Percentiles rank a stretch among this genome's conserved stretches.
Evolutionary conservation across 2,113 vertebrate species (phyloP).

Genomic region (Ceyx melanurus): DNA sequence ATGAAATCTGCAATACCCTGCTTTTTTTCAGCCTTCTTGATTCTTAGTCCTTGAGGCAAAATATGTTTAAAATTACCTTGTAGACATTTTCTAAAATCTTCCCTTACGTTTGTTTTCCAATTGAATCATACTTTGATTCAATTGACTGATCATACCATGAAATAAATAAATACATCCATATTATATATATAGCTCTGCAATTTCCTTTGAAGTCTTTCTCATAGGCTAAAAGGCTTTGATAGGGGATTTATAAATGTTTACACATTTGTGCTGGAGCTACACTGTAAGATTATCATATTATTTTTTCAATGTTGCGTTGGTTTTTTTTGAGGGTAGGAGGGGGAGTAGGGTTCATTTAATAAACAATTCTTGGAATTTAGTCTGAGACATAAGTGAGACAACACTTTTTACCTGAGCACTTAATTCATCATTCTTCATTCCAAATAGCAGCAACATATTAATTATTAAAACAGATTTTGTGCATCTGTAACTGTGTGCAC

Average conservation of each 20-base stretch:
- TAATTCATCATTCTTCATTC: neutral
- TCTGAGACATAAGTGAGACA: neutral
- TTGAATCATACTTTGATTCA: neutral
- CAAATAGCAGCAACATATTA: neutral
- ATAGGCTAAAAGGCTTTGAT: neutral
- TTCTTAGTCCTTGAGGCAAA: conserved; percentile 1
- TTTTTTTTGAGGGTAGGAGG: neutral
- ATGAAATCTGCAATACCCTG: neutral
- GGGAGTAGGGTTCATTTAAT: neutral
- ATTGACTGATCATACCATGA: neutral
- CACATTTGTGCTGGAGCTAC: neutral
- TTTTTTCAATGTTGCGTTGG: neutral
- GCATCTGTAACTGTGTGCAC: neutral
- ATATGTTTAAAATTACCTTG: conserved; percentile 12
- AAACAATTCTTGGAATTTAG: neutral
- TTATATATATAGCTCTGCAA: neutral
- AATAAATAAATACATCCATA: conserved; percentile 35
- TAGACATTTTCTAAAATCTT: conserved; percentile 18
- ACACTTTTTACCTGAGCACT: neutral
- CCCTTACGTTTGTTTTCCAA: neutral
- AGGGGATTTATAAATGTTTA: neutral
- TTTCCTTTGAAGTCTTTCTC: conserved; percentile 30
- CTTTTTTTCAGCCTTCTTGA: neutral
- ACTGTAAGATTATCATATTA: neutral
- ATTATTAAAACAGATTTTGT: neutral